Evolutionary conservation across 2,797 vertebrate genomes (phyloP).

Genomic region (Cygnus olor): DNA sequence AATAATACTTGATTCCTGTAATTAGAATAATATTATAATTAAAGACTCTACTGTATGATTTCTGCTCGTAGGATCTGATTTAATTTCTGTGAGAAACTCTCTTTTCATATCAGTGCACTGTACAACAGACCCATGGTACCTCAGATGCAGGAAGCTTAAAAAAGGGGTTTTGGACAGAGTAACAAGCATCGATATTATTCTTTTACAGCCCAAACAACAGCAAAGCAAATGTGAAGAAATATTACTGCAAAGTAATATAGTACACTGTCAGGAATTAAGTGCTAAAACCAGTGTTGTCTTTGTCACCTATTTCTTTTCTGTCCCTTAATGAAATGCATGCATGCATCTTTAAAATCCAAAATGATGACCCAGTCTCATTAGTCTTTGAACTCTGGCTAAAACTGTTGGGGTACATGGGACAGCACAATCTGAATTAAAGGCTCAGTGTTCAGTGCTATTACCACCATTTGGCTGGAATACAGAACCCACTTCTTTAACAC

Average conservation of each 20-base stretch:
- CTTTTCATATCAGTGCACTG: not conserved
- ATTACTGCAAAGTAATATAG: not conserved
- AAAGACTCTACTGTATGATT: not conserved
- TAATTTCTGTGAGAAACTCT: not conserved
- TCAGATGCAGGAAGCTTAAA: not conserved
- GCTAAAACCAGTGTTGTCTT: not conserved
- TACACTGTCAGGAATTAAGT: not conserved
- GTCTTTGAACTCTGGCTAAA: not conserved
- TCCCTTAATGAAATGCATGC: not conserved
- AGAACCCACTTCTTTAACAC: not conserved
- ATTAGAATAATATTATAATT: conserved; percentile 4
- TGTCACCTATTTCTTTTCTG: not conserved
- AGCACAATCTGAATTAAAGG: not conserved
- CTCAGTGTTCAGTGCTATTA: not conserved
- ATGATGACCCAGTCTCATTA: not conserved
- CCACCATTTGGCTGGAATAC: not conserved
- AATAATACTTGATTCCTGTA: not conserved
- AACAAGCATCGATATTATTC: not conserved
- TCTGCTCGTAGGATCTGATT: not conserved
- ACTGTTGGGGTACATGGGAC: not conserved
- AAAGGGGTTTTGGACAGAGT: not conserved
- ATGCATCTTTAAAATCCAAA: not conserved
- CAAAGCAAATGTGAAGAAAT: not conserved
- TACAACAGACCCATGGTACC: not conserved
- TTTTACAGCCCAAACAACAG: not conserved